Evolutionary conservation across 2,888 invertebrate species (phyloP).

Genomic region (Apotomis turbidana): DNA sequence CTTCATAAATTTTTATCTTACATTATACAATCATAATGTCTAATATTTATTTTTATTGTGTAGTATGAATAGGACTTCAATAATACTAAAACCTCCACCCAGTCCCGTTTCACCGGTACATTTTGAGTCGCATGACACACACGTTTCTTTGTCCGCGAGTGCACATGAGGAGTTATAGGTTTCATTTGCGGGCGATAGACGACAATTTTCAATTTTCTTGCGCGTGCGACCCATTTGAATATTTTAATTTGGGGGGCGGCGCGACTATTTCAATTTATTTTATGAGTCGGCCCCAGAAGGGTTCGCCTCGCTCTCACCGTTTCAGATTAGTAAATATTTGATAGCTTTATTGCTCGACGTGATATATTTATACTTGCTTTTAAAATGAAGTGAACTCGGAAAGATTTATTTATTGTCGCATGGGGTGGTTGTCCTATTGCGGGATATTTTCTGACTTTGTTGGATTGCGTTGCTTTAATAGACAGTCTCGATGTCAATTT

Average conservation of each 20-base stretch:
- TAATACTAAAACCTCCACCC: no score
- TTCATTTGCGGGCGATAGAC: constrained; percentile 84
- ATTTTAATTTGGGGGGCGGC: constrained; percentile 84
- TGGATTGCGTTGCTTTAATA: constrained; percentile 23
- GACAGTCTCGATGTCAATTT: constrained; percentile 1
- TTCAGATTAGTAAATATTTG: constrained; percentile 84
- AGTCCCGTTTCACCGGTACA: no score
- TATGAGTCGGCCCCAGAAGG: constrained; percentile 81
- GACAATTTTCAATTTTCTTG: constrained; percentile 85
- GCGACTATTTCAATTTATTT: constrained; percentile 85
- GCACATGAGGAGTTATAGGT: constrained; percentile 81
- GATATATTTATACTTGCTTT: constrained; percentile 78
- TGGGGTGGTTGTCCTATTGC: constrained; percentile 43
- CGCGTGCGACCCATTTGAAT: constrained; percentile 85
- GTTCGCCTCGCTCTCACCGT: constrained; percentile 76
- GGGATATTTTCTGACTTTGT: constrained; percentile 39
- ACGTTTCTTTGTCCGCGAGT: constrained; percentile 60
- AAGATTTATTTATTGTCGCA: constrained; percentile 47
- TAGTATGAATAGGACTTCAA: no score
- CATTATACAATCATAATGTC: no score
- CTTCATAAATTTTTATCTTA: no score
- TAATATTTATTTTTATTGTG: no score
- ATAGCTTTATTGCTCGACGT: constrained; percentile 81
- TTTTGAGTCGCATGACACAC: not conserved
- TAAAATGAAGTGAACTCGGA: constrained; percentile 64